These are phyloP conservation scores for Cebus imitator DNA, from an alignment of 2,113 vertebrate species.

Conservation along the genomic window DNA sequence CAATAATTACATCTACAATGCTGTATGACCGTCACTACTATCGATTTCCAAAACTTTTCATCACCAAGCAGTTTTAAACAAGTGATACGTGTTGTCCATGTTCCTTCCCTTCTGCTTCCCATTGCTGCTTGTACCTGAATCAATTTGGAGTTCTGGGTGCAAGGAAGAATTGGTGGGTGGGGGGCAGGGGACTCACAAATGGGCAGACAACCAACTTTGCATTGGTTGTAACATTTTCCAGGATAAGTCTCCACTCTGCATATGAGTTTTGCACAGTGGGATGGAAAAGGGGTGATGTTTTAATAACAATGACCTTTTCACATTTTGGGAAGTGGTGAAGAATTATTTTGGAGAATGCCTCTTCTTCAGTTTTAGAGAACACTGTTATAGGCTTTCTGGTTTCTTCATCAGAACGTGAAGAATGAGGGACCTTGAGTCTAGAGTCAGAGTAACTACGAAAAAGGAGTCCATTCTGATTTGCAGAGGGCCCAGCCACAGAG, in stretches of 20 bases:
- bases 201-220: background rate
- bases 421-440: background rate
- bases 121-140: background rate
- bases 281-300: background rate
- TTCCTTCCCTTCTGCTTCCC: background rate
- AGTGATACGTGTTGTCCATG: background rate
- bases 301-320: background rate
- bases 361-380: background rate
- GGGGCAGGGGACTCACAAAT: too few species aligned
- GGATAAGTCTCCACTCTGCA: background rate
- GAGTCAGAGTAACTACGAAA: background rate
- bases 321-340: background rate
- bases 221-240: background rate
- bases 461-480: background rate
- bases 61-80: background rate
- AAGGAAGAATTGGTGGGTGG: background rate
- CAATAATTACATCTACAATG: background rate
- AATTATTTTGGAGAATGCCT: background rate
- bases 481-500: background rate
- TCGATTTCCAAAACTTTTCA: background rate
- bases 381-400: background rate
- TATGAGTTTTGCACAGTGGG: background rate
- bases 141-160: background rate
- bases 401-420: background rate
- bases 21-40: background rate